Evolutionary conservation across 1,140 invertebrate genomes (phyloP).

Genomic region (Drosophila grimshawi): DNA sequence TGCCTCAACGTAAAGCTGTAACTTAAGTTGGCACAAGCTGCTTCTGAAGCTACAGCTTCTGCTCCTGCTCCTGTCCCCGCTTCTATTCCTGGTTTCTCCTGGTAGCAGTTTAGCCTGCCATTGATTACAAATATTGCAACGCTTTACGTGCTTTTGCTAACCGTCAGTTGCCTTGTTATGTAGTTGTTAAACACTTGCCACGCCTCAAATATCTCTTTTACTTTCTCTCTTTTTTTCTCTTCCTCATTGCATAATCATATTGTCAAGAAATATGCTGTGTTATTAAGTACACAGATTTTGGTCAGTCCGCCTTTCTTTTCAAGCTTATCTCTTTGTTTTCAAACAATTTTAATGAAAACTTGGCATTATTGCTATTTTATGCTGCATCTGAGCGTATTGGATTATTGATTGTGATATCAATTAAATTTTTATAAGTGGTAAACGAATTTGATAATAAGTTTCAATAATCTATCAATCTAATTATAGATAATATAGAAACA

Average conservation of each 20-base stretch:
- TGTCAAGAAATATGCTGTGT: neutral
- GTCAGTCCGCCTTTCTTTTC: neutral
- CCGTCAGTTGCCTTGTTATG: slow-evolving; percentile 33
- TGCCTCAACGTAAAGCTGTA: slow-evolving; percentile 37
- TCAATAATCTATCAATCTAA: too few relatives aligned
- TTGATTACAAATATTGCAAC: slow-evolving; percentile 54
- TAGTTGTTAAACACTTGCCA: slow-evolving; percentile 32
- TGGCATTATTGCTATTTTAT: too few relatives aligned
- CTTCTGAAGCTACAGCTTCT: neutral
- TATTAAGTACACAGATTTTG: neutral
- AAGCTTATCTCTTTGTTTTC: neutral
- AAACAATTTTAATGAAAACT: neutral
- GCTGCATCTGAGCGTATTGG: too few relatives aligned
- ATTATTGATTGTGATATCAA: too few relatives aligned
- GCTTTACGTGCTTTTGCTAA: slow-evolving; percentile 1
- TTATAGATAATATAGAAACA: too few relatives aligned
- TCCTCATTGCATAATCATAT: neutral
- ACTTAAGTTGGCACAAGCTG: slow-evolving; percentile 40
- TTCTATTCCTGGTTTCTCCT: slow-evolving; percentile 23
- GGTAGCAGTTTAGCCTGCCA: slow-evolving; percentile 27
- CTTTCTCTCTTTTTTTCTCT: neutral
- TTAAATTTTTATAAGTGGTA: too few relatives aligned
- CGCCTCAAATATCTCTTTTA: neutral
- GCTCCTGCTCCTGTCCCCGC: slow-evolving; percentile 13
- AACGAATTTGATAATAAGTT: too few relatives aligned